Conservation (phyloP, 2,113 vertebrate species). For the Lagopus leucura region DNA sequence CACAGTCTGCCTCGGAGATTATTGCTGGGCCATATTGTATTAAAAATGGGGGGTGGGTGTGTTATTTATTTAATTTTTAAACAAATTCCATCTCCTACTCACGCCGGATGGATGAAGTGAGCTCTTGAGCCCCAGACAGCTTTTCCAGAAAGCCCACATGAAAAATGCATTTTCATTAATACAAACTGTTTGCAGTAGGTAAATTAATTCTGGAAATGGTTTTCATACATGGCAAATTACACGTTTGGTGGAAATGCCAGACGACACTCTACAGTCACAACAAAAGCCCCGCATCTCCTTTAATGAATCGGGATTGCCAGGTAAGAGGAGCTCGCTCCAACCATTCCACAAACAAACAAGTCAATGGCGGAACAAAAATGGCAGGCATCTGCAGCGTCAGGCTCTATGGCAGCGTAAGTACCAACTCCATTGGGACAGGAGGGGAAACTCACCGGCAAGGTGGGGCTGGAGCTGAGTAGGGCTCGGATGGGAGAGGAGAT, state of each 20-base stretch:
- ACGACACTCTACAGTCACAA: not conserved
- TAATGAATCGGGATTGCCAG: not conserved
- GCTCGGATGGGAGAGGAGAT: not conserved
- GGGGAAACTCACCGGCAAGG: not conserved
- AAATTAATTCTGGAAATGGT: conserved; percentile 79
- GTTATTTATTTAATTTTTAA: conserved; percentile 76
- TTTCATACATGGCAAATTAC: conserved; percentile 71
- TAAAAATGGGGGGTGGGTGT: conserved; percentile 48
- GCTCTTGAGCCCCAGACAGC: conserved; percentile 59
- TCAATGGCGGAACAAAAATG: not conserved
- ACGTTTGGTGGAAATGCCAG: conserved; percentile 16
- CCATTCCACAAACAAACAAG: not conserved
- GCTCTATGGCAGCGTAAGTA: not conserved
- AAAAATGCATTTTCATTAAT: conserved; percentile 77
- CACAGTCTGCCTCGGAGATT: conserved; percentile 46
- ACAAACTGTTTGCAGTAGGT: conserved; percentile 79
- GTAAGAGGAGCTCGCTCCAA: not conserved
- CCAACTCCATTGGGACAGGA: not conserved
- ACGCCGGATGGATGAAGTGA: conserved; percentile 72
- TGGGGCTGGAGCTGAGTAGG: not conserved
- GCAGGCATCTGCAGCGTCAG: not conserved
- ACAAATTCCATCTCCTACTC: conserved; percentile 64
- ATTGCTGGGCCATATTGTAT: conserved; percentile 64
- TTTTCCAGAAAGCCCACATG: conserved; percentile 55
- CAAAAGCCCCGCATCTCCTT: not conserved